Conservation (phyloP, 2,797 vertebrate species). For the Thaleichthys pacificus region DNA sequence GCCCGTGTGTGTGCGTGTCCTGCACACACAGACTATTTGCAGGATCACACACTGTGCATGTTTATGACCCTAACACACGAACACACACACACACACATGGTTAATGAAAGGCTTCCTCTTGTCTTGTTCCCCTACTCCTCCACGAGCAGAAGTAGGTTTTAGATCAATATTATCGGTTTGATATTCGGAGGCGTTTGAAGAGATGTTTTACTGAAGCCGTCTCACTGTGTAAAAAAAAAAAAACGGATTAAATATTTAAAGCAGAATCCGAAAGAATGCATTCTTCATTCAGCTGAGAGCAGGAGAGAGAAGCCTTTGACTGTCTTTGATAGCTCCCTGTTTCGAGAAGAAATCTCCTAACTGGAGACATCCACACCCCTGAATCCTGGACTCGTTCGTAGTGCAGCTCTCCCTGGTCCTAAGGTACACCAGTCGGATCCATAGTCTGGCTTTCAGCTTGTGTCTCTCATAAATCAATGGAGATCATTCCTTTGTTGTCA, state of each 20-base stretch:
- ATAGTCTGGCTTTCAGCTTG: background rate
- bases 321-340: background rate
- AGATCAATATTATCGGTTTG: constrained; percentile 35
- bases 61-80: too few species aligned
- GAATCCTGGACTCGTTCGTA: background rate
- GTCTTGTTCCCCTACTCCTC: too few species aligned
- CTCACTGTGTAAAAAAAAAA: background rate
- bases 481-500: too few species aligned
- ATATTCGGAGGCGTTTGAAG: constrained; percentile 22
- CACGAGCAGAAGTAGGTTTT: background rate
- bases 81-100: too few species aligned
- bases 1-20: too few species aligned
- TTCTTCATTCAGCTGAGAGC: background rate
- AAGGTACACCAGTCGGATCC: background rate
- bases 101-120: too few species aligned
- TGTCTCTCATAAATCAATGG: too few species aligned
- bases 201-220: constrained; percentile 8
- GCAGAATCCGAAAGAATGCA: constrained; percentile 16
- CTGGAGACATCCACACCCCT: too few species aligned
- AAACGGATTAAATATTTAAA: constrained; percentile 22
- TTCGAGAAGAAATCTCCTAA: background rate
- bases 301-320: too few species aligned
- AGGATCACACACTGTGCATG: too few species aligned
- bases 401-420: background rate
- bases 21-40: too few species aligned